phyloP scores from a whole-genome alignment of 37 sponge, comb jelly and placozoan species.

The Amphimedon queenslandica region DNA sequence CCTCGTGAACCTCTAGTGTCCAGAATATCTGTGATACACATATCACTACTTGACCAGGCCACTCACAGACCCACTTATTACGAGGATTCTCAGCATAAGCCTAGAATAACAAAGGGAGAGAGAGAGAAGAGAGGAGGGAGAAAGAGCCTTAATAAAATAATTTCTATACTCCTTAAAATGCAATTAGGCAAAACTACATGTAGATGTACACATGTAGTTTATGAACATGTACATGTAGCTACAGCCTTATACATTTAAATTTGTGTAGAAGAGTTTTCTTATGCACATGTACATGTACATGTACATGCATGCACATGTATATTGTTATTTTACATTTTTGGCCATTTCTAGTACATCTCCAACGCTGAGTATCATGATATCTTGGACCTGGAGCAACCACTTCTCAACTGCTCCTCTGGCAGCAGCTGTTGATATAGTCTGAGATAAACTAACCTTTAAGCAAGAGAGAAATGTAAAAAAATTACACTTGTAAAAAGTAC shows the following conservation, averaged over 20 bases:
- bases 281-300: too few relatives aligned
- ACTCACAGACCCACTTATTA: slow-evolving; percentile 88
- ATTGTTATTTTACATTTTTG: slow-evolving; percentile 51
- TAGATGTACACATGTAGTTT: not conserved
- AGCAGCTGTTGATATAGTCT: slow-evolving; percentile 88
- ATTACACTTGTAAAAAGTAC: slow-evolving; percentile 9
- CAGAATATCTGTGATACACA: slow-evolving; percentile 94
- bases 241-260: too few relatives aligned
- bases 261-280: too few relatives aligned
- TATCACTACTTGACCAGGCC: slow-evolving; percentile 97
- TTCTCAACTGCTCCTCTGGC: slow-evolving; percentile 98
- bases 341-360: slow-evolving; percentile 79
- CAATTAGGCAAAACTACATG: not conserved
- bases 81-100: slow-evolving; percentile 82
- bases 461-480: not conserved
- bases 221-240: too few relatives aligned
- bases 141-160: not conserved
- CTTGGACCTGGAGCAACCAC: slow-evolving; percentile 97
- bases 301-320: not conserved
- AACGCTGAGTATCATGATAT: slow-evolving; percentile 77
- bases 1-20: slow-evolving; percentile 97
- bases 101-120: slow-evolving; percentile 30
- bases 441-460: slow-evolving; percentile 54
- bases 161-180: not conserved
- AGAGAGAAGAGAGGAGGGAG: slow-evolving; percentile 13